Evolutionary conservation across 2,888 invertebrate genomes (phyloP).

Genomic region (Leptarthrus brevirostris): DNA sequence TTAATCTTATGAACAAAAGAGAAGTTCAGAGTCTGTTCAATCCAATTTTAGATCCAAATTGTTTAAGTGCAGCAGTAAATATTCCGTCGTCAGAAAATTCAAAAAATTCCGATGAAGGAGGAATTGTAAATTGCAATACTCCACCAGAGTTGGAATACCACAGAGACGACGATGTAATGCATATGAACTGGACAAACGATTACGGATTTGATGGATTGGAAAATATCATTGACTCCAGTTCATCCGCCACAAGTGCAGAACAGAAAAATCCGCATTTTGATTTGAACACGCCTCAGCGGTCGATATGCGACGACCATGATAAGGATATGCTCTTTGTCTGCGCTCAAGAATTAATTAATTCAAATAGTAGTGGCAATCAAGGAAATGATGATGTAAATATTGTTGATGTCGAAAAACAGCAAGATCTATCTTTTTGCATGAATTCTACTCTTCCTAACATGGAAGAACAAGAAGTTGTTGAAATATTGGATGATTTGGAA

Average conservation of each 20-base stretch:
- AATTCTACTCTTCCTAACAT: slow-evolving; percentile 15
- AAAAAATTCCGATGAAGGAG: slow-evolving; percentile 55
- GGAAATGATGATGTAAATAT: neutral
- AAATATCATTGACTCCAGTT: slow-evolving; percentile 54
- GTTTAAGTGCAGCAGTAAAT: slow-evolving; percentile 30
- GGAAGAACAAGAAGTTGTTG: slow-evolving; percentile 53
- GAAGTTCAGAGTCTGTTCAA: slow-evolving; percentile 65
- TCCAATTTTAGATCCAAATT: slow-evolving; percentile 60
- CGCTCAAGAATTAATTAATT: slow-evolving; percentile 57
- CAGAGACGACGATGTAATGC: slow-evolving; percentile 25
- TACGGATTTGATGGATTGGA: slow-evolving; percentile 55
- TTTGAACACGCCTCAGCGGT: slow-evolving; percentile 60
- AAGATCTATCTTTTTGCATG: slow-evolving; percentile 2
- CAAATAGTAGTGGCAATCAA: slow-evolving; percentile 37
- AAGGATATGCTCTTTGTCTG: slow-evolving; percentile 57
- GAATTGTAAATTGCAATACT: slow-evolving; percentile 50
- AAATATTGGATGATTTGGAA: slow-evolving; percentile 45
- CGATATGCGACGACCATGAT: slow-evolving; percentile 54
- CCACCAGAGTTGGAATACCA: slow-evolving; percentile 47
- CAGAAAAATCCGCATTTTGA: slow-evolving; percentile 54
- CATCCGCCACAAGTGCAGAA: slow-evolving; percentile 42
- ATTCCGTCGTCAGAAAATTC: slow-evolving; percentile 56
- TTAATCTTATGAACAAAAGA: slow-evolving; percentile 66
- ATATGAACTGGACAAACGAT: slow-evolving; percentile 54
- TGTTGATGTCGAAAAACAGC: neutral